These are phyloP conservation scores for Rhynchopsitta pachyrhyncha DNA, from an alignment of 2,113 vertebrate species.

Conservation along the genomic window DNA sequence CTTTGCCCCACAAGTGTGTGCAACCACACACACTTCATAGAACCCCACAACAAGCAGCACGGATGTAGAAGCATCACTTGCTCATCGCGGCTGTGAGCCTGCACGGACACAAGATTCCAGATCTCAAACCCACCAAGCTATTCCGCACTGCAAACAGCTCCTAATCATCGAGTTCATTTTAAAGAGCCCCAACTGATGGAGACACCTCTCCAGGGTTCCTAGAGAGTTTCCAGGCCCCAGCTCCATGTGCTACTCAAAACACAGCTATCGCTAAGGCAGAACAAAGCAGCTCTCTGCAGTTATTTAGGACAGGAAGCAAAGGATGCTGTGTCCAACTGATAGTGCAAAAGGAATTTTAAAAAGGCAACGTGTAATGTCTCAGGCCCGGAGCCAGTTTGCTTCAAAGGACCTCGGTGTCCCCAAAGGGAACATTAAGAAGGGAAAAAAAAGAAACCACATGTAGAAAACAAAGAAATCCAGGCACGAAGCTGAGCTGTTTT, in stretches of 20 bases:
- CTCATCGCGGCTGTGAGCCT: not conserved
- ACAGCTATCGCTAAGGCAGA: not conserved
- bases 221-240: not conserved
- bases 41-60: accelerated
- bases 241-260: not conserved
- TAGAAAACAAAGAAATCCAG: not conserved
- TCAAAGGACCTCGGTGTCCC: not conserved
- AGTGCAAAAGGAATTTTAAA: constrained; percentile 5
- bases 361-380: not conserved
- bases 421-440: not conserved
- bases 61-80: accelerated
- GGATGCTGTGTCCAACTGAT: constrained; percentile 36
- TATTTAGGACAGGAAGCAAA: not conserved
- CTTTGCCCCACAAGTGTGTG: no score
- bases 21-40: accelerated
- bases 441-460: not conserved
- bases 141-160: not conserved
- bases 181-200: accelerated
- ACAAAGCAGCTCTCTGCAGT: not conserved
- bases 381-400: constrained; percentile 4
- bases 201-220: not conserved
- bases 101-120: not conserved
- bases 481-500: not conserved
- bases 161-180: accelerated
- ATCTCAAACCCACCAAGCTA: not conserved